Conservation (phyloP, 2,113 vertebrate species). For the Chlorodrepanis virens region DNA sequence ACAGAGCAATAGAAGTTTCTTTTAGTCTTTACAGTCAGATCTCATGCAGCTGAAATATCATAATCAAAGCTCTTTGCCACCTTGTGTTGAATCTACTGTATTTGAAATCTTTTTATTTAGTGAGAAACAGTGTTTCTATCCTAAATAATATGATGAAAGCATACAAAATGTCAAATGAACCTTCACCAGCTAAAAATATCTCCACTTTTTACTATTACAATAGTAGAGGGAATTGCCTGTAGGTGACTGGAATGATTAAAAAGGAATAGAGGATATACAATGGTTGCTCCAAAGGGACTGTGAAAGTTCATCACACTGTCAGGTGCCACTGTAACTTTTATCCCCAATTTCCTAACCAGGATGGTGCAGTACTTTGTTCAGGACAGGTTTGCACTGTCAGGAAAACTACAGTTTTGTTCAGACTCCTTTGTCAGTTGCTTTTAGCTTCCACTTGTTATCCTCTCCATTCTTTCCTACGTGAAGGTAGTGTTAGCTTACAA, state of each 20-base stretch:
- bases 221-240: conserved; percentile 50
- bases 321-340: conserved; percentile 57
- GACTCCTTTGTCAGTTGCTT: conserved; percentile 3
- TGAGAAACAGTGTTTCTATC: conserved; percentile 69
- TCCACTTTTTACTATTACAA: conserved; percentile 56
- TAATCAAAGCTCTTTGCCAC: conserved; percentile 78
- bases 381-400: not conserved
- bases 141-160: conserved; percentile 77
- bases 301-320: conserved; percentile 39
- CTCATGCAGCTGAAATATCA: conserved; percentile 73
- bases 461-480: not conserved
- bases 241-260: conserved; percentile 74
- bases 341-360: conserved; percentile 24
- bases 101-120: conserved; percentile 75
- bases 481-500: not conserved
- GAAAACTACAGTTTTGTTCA: conserved; percentile 19
- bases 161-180: conserved; percentile 71
- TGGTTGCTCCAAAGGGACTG: conserved; percentile 36
- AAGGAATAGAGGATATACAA: conserved; percentile 39
- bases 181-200: conserved; percentile 72
- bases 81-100: conserved; percentile 72
- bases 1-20: conserved; percentile 77
- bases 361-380: not conserved
- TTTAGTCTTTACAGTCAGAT: conserved; percentile 74
- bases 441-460: not conserved